Evolutionary conservation across 2,888 invertebrate genomes (phyloP).

Genomic region (Xestobium rufovillosum): DNA sequence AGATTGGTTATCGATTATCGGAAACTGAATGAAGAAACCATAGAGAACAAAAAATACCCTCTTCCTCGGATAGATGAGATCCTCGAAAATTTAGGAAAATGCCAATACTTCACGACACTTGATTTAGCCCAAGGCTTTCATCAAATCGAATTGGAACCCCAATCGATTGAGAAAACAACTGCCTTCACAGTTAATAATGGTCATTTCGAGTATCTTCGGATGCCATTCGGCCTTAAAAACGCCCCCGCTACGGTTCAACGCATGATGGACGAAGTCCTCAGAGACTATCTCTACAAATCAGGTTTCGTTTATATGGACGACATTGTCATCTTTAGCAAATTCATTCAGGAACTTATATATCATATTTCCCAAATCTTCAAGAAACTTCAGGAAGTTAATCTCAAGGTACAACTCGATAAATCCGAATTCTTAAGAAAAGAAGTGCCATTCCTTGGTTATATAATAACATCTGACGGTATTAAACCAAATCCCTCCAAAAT

Average conservation of each 20-base stretch:
- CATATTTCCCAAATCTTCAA: conserved; percentile 20
- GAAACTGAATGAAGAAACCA: conserved; percentile 1
- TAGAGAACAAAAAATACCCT: conserved; percentile 1
- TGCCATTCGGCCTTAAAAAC: conserved; percentile 29
- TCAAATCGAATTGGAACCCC: conserved; percentile 26
- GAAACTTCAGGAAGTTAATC: conserved; percentile 16
- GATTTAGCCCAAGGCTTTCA: conserved; percentile 28
- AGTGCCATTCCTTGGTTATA: conserved; percentile 19
- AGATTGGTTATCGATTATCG: neutral
- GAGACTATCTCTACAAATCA: conserved; percentile 19
- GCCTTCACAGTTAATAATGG: conserved; percentile 26
- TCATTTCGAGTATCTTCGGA: conserved; percentile 25
- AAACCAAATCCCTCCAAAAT: conserved; percentile 19
- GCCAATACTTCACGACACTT: conserved; percentile 24
- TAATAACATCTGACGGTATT: conserved; percentile 22
- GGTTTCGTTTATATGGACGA: conserved; percentile 25
- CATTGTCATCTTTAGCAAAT: conserved; percentile 21
- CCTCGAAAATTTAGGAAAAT: conserved; percentile 25
- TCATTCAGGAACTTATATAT: conserved; percentile 21
- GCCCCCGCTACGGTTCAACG: conserved; percentile 28
- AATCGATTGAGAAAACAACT: conserved; percentile 24
- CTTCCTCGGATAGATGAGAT: conserved; percentile 24
- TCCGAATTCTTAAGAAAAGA: conserved; percentile 1
- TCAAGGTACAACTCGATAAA: conserved; percentile 21
- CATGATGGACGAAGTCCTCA: conserved; percentile 24